Evolutionary conservation across 2,113 vertebrate genomes (phyloP), one percentile per base, ranked within the genome.

Genomic region (Genyomyrus donnyi): DNA sequence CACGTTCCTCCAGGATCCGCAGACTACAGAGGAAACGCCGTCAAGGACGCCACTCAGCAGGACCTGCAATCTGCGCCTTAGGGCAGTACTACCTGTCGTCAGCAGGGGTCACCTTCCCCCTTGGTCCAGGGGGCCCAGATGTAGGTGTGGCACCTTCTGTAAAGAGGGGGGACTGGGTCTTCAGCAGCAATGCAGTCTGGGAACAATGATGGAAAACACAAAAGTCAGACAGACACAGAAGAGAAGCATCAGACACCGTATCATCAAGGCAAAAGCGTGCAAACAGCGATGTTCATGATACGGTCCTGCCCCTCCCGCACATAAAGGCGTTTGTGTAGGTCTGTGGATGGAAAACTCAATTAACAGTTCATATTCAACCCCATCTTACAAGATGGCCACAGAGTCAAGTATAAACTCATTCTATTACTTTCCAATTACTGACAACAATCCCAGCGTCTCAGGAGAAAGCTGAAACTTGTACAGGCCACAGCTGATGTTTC

Each of bases 1-100:
- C 98, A 24, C 97, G 97, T 93, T 99, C 98, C 85, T 99, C 98
- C 92, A 99, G 95, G 94, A 98, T 98, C 93, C 97, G 98, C 91
- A 93, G 95, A 93, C 90, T 31, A 92, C 74, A 88, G 0, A n/a
- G 83, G 84, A 66, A 42, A 92, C 87, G 9, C 87, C 87, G 24
- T 9, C 6, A 45, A 35, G 62, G 58, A 17, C 2, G 2, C 19
- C 62, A 15, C n/a, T 19, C 45, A 52, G 9, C 66, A 80, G n/a
- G 31, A 62, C 39, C 89, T 88, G 93, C 93, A 0, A 42, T 91
- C 94, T 93, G 93, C 95, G 88, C 93, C 93, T 15, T 85, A 24
- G 9, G 39, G 80, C 70, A 58, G 48, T 89, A 90, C 11, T 84
- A 97, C 97, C 96, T 96, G 91, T 97, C 96, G 52, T 96, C 96